phyloP scores from a whole-genome alignment of 2,888 invertebrate genomes.

The Caenorhabditis sinica region DNA sequence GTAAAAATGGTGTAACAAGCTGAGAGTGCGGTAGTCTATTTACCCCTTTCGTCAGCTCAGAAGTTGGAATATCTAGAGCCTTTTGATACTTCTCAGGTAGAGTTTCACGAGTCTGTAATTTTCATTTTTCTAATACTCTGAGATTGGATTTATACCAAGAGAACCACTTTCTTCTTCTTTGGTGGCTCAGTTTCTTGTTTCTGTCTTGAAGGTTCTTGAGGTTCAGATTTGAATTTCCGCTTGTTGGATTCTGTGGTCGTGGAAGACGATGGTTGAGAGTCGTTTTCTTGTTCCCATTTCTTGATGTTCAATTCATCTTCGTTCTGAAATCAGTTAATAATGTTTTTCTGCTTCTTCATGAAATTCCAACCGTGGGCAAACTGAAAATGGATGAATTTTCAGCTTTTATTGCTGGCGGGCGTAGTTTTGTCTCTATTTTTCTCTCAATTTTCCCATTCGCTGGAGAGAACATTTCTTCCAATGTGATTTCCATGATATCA shows the following conservation, averaged over 20 bases:
- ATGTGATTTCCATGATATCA: constrained; percentile 27
- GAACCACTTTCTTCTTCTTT: constrained; percentile 41
- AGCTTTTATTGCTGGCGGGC: background rate
- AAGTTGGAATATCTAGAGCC: constrained; percentile 47
- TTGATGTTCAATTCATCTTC: constrained; percentile 57
- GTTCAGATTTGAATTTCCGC: constrained; percentile 14
- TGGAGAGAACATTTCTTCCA: constrained; percentile 48
- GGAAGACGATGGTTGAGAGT: background rate
- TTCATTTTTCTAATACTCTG: background rate
- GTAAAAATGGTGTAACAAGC: constrained; percentile 2
- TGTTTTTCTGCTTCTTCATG: background rate
- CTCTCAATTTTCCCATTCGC: constrained; percentile 32
- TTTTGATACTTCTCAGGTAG: constrained; percentile 39
- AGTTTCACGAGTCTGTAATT: constrained; percentile 37
- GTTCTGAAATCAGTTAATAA: constrained; percentile 32
- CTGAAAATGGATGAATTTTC: constrained; percentile 26
- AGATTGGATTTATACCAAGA: constrained; percentile 3
- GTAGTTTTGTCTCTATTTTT: background rate
- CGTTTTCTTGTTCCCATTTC: constrained; percentile 32
- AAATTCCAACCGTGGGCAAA: constrained; percentile 45
- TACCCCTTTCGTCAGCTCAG: constrained; percentile 39
- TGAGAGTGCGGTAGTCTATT: background rate
- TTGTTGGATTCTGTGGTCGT: background rate
- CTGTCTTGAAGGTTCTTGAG: background rate
- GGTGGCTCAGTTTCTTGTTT: constrained; percentile 8